Conservation (phyloP, 2,888 invertebrate genomes). For the Microctonus hyperodae region DNA sequence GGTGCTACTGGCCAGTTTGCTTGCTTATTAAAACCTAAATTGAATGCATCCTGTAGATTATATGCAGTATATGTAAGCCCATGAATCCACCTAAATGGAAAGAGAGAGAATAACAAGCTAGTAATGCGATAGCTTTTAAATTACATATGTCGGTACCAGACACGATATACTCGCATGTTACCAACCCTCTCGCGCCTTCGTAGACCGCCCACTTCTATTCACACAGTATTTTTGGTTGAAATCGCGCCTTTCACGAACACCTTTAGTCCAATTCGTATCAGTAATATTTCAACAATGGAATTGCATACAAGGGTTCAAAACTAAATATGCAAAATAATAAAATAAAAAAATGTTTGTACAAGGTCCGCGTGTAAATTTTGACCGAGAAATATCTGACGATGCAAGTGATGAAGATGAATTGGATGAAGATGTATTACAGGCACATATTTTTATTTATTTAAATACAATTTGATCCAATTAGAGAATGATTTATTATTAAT, state of each 20-base stretch:
- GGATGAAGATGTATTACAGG: slow-evolving; percentile 58
- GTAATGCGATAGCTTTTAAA: slow-evolving; percentile 37
- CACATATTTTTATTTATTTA: not conserved
- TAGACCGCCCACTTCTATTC: not conserved
- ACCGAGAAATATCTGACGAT: slow-evolving; percentile 53
- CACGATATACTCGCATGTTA: slow-evolving; percentile 45
- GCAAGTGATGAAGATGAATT: slow-evolving; percentile 54
- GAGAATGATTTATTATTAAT: not conserved
- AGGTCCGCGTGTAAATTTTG: slow-evolving; percentile 46
- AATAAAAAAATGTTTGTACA: slow-evolving; percentile 56
- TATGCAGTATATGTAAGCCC: not conserved
- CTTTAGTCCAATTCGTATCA: slow-evolving; percentile 24
- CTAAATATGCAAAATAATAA: not conserved
- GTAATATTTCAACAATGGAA: slow-evolving; percentile 30
- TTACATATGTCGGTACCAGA: slow-evolving; percentile 51
- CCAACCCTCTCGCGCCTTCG: slow-evolving; percentile 34
- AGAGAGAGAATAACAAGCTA: slow-evolving; percentile 34
- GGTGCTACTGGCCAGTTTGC: not conserved
- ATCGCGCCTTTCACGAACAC: slow-evolving; percentile 26
- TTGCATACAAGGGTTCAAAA: slow-evolving; percentile 8
- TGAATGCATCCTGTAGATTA: not conserved
- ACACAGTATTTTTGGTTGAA: slow-evolving; percentile 21
- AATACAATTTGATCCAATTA: not conserved
- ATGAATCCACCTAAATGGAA: no score
- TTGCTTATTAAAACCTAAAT: slow-evolving; percentile 13